Evolutionary conservation across 37 sponge, comb jelly and placozoan species (phyloP).

Genomic region (Amphimedon queenslandica): DNA sequence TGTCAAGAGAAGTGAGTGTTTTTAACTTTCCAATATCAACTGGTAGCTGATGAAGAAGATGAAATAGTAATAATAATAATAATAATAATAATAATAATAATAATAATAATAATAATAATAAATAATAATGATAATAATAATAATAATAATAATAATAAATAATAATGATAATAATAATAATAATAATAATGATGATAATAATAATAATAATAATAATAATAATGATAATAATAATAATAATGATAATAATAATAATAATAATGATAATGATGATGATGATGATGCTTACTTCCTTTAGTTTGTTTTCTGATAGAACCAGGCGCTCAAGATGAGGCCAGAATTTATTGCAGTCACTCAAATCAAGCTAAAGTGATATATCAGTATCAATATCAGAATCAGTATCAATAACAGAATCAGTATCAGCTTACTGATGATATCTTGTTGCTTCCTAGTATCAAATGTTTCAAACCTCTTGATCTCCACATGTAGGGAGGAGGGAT

Average conservation of each 20-base stretch:
- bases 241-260: too few species aligned
- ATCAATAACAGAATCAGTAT: neutral
- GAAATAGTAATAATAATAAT: neutral
- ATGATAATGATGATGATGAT: too few species aligned
- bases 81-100: neutral
- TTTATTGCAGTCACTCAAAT: conserved; percentile 19
- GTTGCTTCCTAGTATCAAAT: conserved; percentile 35
- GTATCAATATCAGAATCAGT: neutral
- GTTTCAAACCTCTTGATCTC: conserved; percentile 49
- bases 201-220: too few species aligned
- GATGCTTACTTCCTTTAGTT: conserved; percentile 30
- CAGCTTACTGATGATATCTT: conserved; percentile 18
- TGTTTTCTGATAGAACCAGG: conserved; percentile 44
- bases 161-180: too few species aligned
- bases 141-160: neutral
- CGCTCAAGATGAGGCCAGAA: conserved; percentile 63
- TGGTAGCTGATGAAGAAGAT: conserved; percentile 33
- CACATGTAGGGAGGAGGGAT: conserved; percentile 65
- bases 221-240: too few species aligned
- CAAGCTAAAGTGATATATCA: conserved; percentile 16
- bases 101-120: neutral
- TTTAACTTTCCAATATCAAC: conserved; percentile 46
- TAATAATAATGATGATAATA: too few species aligned
- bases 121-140: neutral
- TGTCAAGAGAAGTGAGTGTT: conserved; percentile 45